Conservation (phyloP, 2,888 invertebrate species). For the Tachystola acroxantha region DNA sequence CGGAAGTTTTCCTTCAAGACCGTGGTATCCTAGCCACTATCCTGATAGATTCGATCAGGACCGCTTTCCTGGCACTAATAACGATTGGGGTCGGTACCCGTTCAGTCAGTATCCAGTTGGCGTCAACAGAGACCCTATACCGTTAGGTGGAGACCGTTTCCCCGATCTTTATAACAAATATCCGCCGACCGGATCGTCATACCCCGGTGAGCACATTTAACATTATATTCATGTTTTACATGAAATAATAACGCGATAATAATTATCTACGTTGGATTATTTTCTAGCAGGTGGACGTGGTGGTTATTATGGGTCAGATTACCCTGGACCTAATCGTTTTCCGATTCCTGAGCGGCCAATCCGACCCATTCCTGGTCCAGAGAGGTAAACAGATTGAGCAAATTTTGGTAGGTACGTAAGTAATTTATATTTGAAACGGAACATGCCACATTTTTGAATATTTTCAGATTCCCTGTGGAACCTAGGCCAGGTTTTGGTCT, state of each 20-base stretch:
- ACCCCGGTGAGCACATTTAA: conserved; percentile 59
- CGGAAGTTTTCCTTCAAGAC: conserved; percentile 49
- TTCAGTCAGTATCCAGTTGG: conserved; percentile 65
- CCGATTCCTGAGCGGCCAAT: conserved; percentile 66
- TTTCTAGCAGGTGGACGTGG: conserved; percentile 55
- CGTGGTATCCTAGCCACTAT: conserved; percentile 52
- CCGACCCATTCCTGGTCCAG: conserved; percentile 38
- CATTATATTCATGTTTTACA: background rate
- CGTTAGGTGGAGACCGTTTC: conserved; percentile 69
- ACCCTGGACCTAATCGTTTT: conserved; percentile 55
- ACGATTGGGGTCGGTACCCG: conserved; percentile 66
- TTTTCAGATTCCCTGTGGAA: conserved; percentile 64
- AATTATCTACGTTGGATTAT: conserved; percentile 2
- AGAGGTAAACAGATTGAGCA: conserved; percentile 22
- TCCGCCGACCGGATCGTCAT: conserved; percentile 77
- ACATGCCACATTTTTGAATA: no score
- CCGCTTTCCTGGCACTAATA: conserved; percentile 46
- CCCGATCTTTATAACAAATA: conserved; percentile 75
- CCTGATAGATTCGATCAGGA: conserved; percentile 74
- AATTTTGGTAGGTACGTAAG: no score
- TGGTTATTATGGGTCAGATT: conserved; percentile 57
- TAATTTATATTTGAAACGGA: no score
- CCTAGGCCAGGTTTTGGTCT: conserved; percentile 59
- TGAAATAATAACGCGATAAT: background rate
- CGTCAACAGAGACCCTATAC: conserved; percentile 69